Percentiles rank a stretch among this genome's conserved stretches.
Conservation (phyloP, 1,140 invertebrate genomes). For the Leucophenga varia region DNA sequence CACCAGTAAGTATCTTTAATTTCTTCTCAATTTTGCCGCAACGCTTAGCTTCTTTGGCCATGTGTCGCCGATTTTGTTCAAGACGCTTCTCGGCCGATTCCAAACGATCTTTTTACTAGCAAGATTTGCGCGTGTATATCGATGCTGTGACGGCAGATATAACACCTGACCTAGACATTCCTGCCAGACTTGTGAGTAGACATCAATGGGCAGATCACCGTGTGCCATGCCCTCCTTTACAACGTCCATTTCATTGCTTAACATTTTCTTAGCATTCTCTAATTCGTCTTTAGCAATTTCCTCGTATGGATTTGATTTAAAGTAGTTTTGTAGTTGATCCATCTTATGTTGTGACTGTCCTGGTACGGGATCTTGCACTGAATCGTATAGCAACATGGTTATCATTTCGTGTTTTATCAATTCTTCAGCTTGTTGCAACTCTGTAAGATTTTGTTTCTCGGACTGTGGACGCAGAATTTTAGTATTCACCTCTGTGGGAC, state of each 20-base stretch:
- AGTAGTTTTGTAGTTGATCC: conserved; percentile 62
- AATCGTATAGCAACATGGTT: conserved; percentile 91
- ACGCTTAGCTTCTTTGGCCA: conserved; percentile 93
- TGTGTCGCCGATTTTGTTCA: conserved; percentile 90
- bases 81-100: conserved; percentile 91
- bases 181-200: conserved; percentile 95
- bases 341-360: conserved; percentile 54
- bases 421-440: conserved; percentile 94
- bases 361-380: conserved; percentile 66
- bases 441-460: conserved; percentile 75
- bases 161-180: conserved; percentile 90
- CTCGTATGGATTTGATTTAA: conserved; percentile 85
- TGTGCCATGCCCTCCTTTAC: conserved; percentile 94
- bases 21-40: conserved; percentile 98
- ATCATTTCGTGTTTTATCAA: conserved; percentile 97
- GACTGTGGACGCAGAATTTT: conserved; percentile 74
- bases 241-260: conserved; percentile 83
- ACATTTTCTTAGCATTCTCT: conserved; percentile 65
- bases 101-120: conserved; percentile 92
- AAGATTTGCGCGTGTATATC: conserved; percentile 91
- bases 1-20: conserved; percentile 88
- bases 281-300: conserved; percentile 73
- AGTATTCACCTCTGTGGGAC: conserved; percentile 84
- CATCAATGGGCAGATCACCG: conserved; percentile 87
- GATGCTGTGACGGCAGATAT: conserved; percentile 83